Base-by-base conservation (phyloP, 1,140 invertebrate genomes). In the Medauroidea extradentata region DNA sequence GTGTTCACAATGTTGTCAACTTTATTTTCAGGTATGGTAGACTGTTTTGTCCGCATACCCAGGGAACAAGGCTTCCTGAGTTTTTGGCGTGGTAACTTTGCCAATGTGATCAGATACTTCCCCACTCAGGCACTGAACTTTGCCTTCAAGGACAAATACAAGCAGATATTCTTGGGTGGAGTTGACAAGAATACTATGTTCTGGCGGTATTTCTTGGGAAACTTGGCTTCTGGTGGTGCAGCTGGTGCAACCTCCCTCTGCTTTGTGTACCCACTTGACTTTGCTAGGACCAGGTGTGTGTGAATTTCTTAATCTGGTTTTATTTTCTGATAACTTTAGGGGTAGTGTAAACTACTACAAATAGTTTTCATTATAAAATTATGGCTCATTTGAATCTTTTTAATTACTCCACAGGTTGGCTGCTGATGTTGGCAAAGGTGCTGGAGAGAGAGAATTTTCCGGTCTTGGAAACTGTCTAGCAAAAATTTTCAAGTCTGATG, bases 121-220 rank as follows among this genome's bases (percentile, higher is more conserved):
- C 94, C 94, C 41, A 96, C 94, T 14, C 94, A 98, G 72, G 94
- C 94, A 44, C 79, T 98, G 49, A 97, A 97, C 81, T 97, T 98
- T 73, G 93, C 94, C 62, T 96, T 96, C 79, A 96, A 96, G 74
- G 92, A 95, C 72, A 85, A 85, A 53, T 92, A 93, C 78, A 94
- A 95, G 79, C 80, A 85, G 62, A 68, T 93, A 52, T 94, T 94
- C 78, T 78, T 93, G 64, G 85, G 84, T 41, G 90, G 89, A 50
- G 85, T 94, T 44, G 89, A 94, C 76, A 94, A 94, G 75, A 87
- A 91, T 65, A 92, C 84, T n/a, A 88, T 93, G 67, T 95, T 95
- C 77, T 85, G 85, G 81, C 82, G 84, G 66, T 93, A 91, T 69
- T 94, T 94, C 73, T 69, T 84, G 53, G 90, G 90, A 63, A 91